Base-by-base conservation (phyloP, 2,113 vertebrate species). In the Oplegnathus fasciatus region DNA sequence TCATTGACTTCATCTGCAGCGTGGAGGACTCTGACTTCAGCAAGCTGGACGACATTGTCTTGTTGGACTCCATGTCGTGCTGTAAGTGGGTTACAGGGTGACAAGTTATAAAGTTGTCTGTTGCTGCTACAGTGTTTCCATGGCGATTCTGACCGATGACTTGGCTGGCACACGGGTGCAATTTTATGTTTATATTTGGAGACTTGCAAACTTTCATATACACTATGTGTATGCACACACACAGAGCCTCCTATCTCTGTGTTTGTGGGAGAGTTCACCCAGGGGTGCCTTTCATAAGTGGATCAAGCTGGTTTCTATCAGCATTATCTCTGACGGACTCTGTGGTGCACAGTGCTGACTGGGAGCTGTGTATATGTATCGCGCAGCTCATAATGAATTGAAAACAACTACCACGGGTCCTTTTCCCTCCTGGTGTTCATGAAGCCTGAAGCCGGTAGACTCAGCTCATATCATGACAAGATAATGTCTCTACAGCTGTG, bases 21-120 rank as follows among this genome's bases (percentile, higher is more conserved):
- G 93, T 67, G 71, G 97, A 96, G 40, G 97, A 95, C 92, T 99
- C 98, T 54, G 98, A 97, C 96, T 99, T 99, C 94, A 97, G 95
- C 91, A 97, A 95, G 94, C 95, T 96, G 95, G 97, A 96, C 92
- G 97, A 95, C 93, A 97, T 95, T 93, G 97, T 95, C 96, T 98
- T 99, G 96, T 96, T 98, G 96, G 97, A 96, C 94, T 99, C 98
- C 95, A 96, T 94, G 91, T 99, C 98, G 82, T 98, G 97, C 98
- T 99, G 96, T 92, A 91, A 93, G 86, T 55, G 73, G 46, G 74
- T 86, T 32, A 86, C 8, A 76, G 32, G 44, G 75, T 48, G 65
- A 76, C 37, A 78, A 7, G 73, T 86, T 85, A 76, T 32, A 68
- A 84, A 58, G 50, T 28, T 61, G 32, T 71, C 52, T 77, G 46